Percentiles rank a stretch among this genome's conserved stretches.
Evolutionary conservation across 2,888 invertebrate genomes (phyloP).

Genomic region (Papilio demoleus): DNA sequence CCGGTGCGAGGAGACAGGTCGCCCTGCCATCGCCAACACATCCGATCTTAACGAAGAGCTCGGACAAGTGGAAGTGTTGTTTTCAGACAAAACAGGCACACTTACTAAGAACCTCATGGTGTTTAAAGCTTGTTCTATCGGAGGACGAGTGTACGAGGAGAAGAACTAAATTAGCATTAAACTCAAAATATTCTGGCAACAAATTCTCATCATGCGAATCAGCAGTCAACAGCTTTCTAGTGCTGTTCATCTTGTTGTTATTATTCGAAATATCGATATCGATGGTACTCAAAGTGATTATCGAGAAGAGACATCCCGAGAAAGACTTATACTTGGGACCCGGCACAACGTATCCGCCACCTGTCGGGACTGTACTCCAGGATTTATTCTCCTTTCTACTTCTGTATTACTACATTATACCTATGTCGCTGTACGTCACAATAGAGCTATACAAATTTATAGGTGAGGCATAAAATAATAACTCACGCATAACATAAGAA

Average conservation of each 20-base stretch:
- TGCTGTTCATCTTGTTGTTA: conserved; percentile 86
- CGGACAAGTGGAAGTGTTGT: conserved; percentile 92
- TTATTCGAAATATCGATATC: conserved; percentile 84
- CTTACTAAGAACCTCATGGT: conserved; percentile 93
- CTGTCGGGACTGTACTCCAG: conserved; percentile 63
- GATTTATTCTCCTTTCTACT: conserved; percentile 89
- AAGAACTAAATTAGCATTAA: conserved; percentile 91
- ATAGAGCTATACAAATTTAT: conserved; percentile 88
- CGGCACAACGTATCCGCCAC: conserved; percentile 47
- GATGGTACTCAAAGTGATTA: conserved; percentile 74
- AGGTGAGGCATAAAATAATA: conserved; percentile 60
- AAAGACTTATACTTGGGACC: conserved; percentile 64
- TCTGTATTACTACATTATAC: conserved; percentile 92
- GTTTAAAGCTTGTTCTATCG: conserved; percentile 89
- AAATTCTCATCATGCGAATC: conserved; percentile 87
- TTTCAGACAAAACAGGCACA: conserved; percentile 94
- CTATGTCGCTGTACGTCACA: conserved; percentile 94
- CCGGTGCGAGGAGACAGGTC: conserved; percentile 84
- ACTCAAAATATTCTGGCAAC: conserved; percentile 88
- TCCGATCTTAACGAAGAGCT: conserved; percentile 94
- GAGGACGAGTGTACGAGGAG: conserved; percentile 86
- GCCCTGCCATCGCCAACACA: conserved; percentile 89
- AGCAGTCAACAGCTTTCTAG: conserved; percentile 88
- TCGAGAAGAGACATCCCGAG: conserved; percentile 56
- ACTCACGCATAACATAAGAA: background rate